Base-by-base conservation (phyloP, 2,797 vertebrate genomes). In the Ptychobarbus kaznakovi region DNA sequence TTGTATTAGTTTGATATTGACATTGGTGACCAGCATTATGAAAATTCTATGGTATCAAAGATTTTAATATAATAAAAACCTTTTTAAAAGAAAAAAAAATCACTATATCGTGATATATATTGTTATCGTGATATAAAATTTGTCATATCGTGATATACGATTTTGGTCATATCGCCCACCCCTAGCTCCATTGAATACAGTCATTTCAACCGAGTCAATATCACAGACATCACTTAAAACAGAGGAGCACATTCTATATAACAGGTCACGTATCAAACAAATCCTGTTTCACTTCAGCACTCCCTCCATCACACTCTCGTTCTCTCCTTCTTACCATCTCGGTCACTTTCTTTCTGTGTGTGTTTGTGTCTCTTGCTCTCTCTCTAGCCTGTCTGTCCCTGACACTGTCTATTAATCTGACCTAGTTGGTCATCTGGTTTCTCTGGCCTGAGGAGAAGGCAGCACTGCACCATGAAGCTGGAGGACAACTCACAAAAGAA, bases 341-440 rank as follows among this genome's bases (percentile, higher is more conserved):
- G 73, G 65, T 83, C 70, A 25, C 7, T 66, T 44, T 74, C 70
- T 86, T 32, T 70, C 32, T 84, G 40, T 77, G 18, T 15, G 3
- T 25, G 32, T 56, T 6, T 63, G n/a, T 63, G 1, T 63, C 5
- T 86, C 53, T 81, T 42, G 75, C 80, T 51, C 28, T 73, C 78
- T 53, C 25, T 69, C 74, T 40, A 77, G 51, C 35, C 70, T 51
- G 80, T 42, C 49, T 32, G 44, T 86, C 61, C 86, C 56, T 25
- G 58, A 56, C 70, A 40, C 12, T 77, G 42, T 80, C 63, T 42
- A 90, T 88, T 91, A 87, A 89, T 87, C 42, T 92, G 92, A 93
- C 92, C 92, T 90, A 93, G 87, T 91, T 93, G 89, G 88, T 89
- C 66, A 83, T 84, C 49, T 85, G 89, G 89, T 87, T 90, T 87